phyloP scores from a whole-genome alignment of 2,797 vertebrate species.

The Typhlichthys eigenmanni region DNA sequence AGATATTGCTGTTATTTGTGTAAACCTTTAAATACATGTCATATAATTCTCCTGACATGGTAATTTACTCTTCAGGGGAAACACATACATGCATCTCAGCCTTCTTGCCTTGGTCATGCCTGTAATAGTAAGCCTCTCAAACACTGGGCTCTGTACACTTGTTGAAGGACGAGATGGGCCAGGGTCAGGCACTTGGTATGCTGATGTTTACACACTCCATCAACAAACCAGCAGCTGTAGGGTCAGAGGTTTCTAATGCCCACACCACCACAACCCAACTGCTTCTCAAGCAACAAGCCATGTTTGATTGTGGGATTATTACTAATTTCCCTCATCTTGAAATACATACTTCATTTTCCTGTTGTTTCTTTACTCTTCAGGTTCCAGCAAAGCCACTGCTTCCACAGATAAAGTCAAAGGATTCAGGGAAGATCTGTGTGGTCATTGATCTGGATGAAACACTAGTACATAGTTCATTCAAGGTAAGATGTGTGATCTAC shows the following conservation, averaged over 20 bases:
- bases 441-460: conserved; percentile 98
- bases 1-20: conserved; percentile 41
- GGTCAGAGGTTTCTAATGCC: conserved; percentile 49
- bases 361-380: conserved; percentile 57
- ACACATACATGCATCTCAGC: conserved; percentile 25
- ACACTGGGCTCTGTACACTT: conserved; percentile 31
- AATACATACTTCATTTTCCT: background rate
- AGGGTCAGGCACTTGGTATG: conserved; percentile 4
- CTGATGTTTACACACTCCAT: conserved; percentile 48
- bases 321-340: background rate
- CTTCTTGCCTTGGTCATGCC: conserved; percentile 28
- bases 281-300: conserved; percentile 15
- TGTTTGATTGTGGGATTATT: background rate
- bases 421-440: conserved; percentile 92
- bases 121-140: conserved; percentile 56
- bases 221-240: conserved; percentile 62
- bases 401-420: conserved; percentile 84
- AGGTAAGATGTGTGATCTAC: conserved; percentile 76
- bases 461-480: conserved; percentile 97
- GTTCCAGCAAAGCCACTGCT: conserved; percentile 84
- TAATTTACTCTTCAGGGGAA: conserved; percentile 26
- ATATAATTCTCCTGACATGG: conserved; percentile 34
- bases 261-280: conserved; percentile 32
- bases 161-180: conserved; percentile 46
- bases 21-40: conserved; percentile 40